phyloP scores from a whole-genome alignment of 2,797 vertebrate genomes.

The Notamacropus eugenii region DNA sequence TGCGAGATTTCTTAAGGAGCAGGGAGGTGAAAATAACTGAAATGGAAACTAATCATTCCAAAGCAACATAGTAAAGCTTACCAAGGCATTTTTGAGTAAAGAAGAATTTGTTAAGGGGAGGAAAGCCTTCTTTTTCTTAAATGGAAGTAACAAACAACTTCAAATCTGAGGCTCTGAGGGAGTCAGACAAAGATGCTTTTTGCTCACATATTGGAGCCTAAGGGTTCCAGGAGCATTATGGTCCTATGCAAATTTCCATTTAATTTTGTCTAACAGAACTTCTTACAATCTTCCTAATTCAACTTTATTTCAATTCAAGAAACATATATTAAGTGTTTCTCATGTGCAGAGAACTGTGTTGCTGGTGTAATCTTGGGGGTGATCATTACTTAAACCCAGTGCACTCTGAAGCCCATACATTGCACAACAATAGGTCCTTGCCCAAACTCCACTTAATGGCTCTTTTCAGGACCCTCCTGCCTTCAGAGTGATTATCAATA shows the following conservation, averaged over 20 bases:
- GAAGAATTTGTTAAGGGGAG: no score
- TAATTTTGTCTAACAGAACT: slow-evolving; percentile 10
- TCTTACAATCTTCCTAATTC: slow-evolving; percentile 19
- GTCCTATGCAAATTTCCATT: not conserved
- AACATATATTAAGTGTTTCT: not conserved
- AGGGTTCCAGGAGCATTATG: not conserved
- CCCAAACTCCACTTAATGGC: no score
- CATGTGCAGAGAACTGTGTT: not conserved
- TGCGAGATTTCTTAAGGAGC: no score
- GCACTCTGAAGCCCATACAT: no score
- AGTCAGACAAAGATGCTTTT: not conserved
- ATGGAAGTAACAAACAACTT: not conserved
- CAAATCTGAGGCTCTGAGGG: not conserved
- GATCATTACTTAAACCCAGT: not conserved
- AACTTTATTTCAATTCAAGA: not conserved
- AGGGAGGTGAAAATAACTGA: no score
- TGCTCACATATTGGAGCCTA: not conserved
- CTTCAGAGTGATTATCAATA: no score
- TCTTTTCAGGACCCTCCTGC: no score
- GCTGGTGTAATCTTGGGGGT: not conserved
- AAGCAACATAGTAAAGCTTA: no score
- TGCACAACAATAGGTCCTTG: no score
- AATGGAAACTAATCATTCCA: no score
- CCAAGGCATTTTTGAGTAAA: no score
- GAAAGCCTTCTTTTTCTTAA: no score